Conservation (phyloP, 2,113 vertebrate species). For the Bos indicus region DNA sequence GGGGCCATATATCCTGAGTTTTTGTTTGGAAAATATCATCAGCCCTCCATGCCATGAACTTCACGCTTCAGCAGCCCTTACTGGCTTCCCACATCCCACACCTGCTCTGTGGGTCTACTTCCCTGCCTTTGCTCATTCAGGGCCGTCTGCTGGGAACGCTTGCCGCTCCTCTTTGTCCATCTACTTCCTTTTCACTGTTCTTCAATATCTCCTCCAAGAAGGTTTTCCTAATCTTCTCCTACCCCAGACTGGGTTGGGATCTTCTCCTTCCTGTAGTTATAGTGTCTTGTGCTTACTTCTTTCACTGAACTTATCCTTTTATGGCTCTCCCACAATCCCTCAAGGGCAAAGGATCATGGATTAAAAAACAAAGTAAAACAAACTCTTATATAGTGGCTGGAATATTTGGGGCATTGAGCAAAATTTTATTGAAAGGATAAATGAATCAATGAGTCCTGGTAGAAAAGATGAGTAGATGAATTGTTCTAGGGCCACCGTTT, state of each 20-base stretch:
- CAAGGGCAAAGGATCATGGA: not conserved
- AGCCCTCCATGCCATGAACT: not conserved
- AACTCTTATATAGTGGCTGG: not conserved
- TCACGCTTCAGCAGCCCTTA: not conserved
- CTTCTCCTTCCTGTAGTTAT: not conserved
- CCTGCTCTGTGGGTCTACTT: not conserved
- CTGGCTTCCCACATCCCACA: not conserved
- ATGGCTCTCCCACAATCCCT: not conserved
- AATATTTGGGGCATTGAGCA: not conserved
- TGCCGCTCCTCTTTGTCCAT: not conserved
- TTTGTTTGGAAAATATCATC: constrained; percentile 41
- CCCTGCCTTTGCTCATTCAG: not conserved
- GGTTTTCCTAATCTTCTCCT: not conserved
- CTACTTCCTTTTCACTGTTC: not conserved
- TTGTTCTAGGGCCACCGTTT: not conserved
- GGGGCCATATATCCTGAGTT: not conserved
- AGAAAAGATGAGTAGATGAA: not conserved
- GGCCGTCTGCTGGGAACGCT: not conserved
- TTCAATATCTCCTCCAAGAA: not conserved
- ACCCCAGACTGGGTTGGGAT: not conserved
- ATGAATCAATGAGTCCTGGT: not conserved
- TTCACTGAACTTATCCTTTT: not conserved
- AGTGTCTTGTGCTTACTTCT: not conserved
- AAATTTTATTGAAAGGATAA: not conserved
- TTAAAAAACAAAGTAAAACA: not conserved